Base-by-base conservation (phyloP, 2,113 vertebrate species). In the Macquaria ambigua region DNA sequence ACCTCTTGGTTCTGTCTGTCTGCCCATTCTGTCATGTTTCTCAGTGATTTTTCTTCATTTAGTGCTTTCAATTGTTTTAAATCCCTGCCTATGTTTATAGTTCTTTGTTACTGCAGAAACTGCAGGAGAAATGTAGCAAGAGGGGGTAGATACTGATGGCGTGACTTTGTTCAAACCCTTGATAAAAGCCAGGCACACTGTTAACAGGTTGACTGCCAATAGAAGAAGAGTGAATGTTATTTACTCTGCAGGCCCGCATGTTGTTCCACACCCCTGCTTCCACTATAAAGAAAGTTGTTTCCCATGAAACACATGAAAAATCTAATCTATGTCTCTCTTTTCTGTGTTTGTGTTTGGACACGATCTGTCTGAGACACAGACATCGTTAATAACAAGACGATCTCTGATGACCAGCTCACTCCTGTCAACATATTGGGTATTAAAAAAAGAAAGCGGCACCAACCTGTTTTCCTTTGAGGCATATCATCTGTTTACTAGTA, bases 401-500 rank as follows among this genome's bases (percentile, higher is more conserved):
- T 75, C 66, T 31, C 18, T 10, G 72, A 81, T 79, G 69, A 69
- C 79, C 43, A 43, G 23, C 31, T 82, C 66, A 28, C 23, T 18
- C 64, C 50, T 59, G 28, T 77, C 31, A 89, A 87, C 73, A 79
- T 43, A 72, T 1, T 50, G 66, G 28, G 52, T 28, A 5, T 61
- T 56, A 63, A 74, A 83, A 79, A 66, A n/a, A 74, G 21, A 72
- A 25, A 73, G 61, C 84, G 43, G 1, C 39, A 58, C 46, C 71
- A 82, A 84, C 67, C 79, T 69, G n/a, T 84, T 87, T 82, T 82
- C 80, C 82, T 87, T 80, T 74, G 52, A 88, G 86, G 74, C 68
- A 66, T 64, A 82, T 90, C 83, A 88, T 92, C 77, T 91, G 68
- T 93, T 93, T 93, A 90, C 84, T 85, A 25, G 79, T 76, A 80